phyloP scores from a whole-genome alignment of 2,113 vertebrate species.

The Dicaeum eximium region DNA sequence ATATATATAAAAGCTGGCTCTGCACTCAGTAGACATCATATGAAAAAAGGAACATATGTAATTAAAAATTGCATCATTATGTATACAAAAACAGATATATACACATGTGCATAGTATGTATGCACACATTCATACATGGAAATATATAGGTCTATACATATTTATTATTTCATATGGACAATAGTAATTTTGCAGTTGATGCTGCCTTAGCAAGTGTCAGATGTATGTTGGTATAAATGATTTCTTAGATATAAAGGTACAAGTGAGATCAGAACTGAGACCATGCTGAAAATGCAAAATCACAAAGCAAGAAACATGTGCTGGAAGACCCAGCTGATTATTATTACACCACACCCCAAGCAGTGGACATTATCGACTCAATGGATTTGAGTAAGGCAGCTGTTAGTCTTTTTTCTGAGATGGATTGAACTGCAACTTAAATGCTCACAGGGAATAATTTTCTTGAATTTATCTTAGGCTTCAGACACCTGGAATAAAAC shows the following conservation, averaged over 20 bases:
- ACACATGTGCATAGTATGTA: too few species aligned
- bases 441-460: neutral
- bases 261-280: neutral
- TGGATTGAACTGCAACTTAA: neutral
- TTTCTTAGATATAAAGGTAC: neutral
- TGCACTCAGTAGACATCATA: neutral
- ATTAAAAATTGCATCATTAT: neutral
- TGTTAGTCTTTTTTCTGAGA: neutral
- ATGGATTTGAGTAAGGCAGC: neutral
- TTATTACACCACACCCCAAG: neutral
- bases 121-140: neutral
- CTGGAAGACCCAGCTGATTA: neutral
- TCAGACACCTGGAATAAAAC: neutral
- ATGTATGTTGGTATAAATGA: neutral
- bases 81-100: neutral
- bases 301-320: neutral
- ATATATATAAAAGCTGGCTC: neutral
- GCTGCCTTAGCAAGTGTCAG: neutral
- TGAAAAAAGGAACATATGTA: neutral
- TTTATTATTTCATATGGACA: neutral
- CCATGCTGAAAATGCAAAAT: neutral
- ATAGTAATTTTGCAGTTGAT: neutral
- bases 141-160: neutral
- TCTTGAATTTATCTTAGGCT: neutral
- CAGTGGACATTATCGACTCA: neutral